Percentiles rank a stretch among this genome's conserved stretches.
phyloP scores from a whole-genome alignment of 2,113 vertebrate genomes.

The Henicopernis longicauda region DNA sequence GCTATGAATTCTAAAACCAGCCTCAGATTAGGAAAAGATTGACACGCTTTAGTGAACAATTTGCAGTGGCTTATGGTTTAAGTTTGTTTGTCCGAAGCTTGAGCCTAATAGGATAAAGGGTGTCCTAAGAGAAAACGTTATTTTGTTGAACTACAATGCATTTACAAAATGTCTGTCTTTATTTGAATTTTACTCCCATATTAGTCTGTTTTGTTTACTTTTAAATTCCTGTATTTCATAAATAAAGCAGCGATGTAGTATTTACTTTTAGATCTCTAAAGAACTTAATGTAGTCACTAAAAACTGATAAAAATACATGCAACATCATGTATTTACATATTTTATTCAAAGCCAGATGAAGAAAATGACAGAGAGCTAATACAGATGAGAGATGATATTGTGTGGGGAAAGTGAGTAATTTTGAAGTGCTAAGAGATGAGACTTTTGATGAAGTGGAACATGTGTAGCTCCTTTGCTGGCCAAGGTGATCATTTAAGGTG shows the following conservation, averaged over 20 bases:
- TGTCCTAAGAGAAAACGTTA: neutral
- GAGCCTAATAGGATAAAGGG: neutral
- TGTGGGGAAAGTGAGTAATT: neutral
- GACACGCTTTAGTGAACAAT: neutral
- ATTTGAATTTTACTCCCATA: neutral
- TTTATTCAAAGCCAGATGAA: neutral
- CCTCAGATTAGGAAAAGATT: neutral
- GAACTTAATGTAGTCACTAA: neutral
- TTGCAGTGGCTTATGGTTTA: neutral
- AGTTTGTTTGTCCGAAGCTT: neutral
- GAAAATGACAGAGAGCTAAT: neutral
- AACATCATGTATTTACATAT: accelerated
- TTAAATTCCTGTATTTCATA: neutral
- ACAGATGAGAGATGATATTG: neutral
- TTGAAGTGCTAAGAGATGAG: neutral
- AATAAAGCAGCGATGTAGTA: neutral
- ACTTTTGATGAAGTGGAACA: neutral
- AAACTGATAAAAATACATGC: neutral
- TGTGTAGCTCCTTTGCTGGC: neutral
- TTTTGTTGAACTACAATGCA: neutral
- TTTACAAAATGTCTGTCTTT: neutral
- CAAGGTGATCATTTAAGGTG: neutral
- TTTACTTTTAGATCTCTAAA: neutral
- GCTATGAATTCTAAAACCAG: neutral
- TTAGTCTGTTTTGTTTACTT: neutral